Base-by-base conservation (phyloP, 2,113 vertebrate genomes). In the Myotis yumanensis region DNA sequence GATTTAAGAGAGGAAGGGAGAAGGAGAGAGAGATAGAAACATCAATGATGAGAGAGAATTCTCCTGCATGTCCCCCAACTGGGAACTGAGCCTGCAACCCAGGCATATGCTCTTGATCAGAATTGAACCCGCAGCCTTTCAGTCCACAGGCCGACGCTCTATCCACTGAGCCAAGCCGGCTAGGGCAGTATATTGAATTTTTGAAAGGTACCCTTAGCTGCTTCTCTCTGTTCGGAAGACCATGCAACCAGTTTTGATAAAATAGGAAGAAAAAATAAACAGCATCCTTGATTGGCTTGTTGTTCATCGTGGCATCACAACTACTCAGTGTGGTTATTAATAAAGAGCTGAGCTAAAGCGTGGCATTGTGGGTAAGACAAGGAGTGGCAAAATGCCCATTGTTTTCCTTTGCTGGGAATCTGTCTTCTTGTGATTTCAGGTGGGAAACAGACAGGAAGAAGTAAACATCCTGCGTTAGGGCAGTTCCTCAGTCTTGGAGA, bases 341-440 rank as follows among this genome's bases (percentile, higher is more conserved):
- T 68, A 15, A 57, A 48, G 86, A 90, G 76, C 57, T 4, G 22
- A 81, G 30, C 76, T 22, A 23, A 62, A 37, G 23, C 48, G 5
- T 22, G 32, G 90, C 52, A 10, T 40, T 4, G 18, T 46, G 66
- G 48, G 25, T 10, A 35, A 17, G 48, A 46, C 57, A 8, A 46
- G 30, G 16, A 32, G 22, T 30, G 48, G 62, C 81, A 66, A 2
- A 23, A 66, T 28, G 92, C 69, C 35, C 2, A 3, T 40, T 73
- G 48, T 71, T 89, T 85, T 75, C 89, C 43, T 95, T 84, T 80
- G 62, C 75, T 48, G 1, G 20, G 75, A 91, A 2, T 94, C 77
- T 52, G 48, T 37, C 48, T 81, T 76, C 83, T 80, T 94, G 95
- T 96, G 94, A 97, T 94, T 96, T 95, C 95, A 97, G 96, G 94